A percentile compares a stretch with the other conserved stretches of the same genome.
phyloP scores from a whole-genome alignment of 2,113 vertebrate species.

The Orthonyx spaldingii region DNA sequence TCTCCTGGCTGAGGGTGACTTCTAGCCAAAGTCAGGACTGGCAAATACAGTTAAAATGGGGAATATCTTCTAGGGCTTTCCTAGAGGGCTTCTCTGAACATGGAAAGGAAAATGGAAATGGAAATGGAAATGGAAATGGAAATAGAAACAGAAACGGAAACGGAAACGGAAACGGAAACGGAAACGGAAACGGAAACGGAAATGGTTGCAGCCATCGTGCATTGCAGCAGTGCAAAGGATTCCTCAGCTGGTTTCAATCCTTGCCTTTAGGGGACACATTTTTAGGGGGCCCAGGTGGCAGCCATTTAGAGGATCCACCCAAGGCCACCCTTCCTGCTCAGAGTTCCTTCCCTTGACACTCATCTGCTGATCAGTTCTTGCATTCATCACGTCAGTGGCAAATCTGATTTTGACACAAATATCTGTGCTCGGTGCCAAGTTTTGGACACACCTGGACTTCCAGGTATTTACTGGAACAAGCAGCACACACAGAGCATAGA shows the following conservation, averaged over 20 bases:
- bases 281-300: neutral
- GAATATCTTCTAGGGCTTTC: neutral
- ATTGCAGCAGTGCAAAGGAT: neutral
- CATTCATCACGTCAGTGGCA: neutral
- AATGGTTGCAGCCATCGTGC: neutral
- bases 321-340: neutral
- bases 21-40: neutral
- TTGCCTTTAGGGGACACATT: neutral
- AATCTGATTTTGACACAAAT: neutral
- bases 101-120: neutral
- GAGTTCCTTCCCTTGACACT: neutral
- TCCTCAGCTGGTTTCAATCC: neutral
- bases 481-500: neutral
- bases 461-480: neutral
- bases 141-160: accelerated
- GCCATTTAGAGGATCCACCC: neutral
- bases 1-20: neutral
- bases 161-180: accelerated
- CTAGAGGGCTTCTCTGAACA: neutral
- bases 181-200: too few species aligned
- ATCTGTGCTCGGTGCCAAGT: neutral
- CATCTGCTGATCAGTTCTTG: neutral
- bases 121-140: neutral
- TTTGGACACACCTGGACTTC: neutral
- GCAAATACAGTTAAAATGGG: neutral